Evolutionary conservation across 2,113 vertebrate genomes (phyloP), one percentile per base, ranked within the genome.

Genomic region (Motacilla alba): DNA sequence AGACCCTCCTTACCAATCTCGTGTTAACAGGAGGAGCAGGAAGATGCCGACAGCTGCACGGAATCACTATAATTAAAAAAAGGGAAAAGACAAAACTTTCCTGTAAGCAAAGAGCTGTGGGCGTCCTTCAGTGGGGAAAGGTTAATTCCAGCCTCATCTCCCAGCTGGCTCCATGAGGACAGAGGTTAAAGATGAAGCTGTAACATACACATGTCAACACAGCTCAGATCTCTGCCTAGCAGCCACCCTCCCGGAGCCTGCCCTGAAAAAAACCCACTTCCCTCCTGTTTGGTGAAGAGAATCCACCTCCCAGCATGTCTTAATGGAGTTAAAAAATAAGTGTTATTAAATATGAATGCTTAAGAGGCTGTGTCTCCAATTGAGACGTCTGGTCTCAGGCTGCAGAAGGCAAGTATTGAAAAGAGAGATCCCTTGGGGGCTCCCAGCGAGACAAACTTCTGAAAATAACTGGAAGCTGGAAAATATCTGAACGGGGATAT

Each of bases 31-130:
- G 85, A 95, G 96, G 70, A 80, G 70, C 70, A 83, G 85, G 82
- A 93, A 82, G 83, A 60, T 83, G 44, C 50, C 2, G 31, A 91
- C 97, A 98, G 97, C 97, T 98, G 97, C 78, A 33, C 28, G 20
- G 88, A 92, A 93, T 97, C 97, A 86, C 70, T 78, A 3, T 98
- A 97, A 98, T 98, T 97, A 95, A 97, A 97, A 97, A 96, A 84
- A 76, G 82, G 75, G 93, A 24, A 39, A 74, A 82, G 73, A 78
- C 12, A 85, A 87, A 95, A 85, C 78, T 82, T 83, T 19, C n/a
- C 44, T 83, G 68, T 78, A 95, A 31, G 35, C 82, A 84, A 76
- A 81, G 81, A 81, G 44, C 87, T 76, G 44, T 11, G 62, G 77
- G 96, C 13, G 1, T 96, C 94, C 81, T 95, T 41, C 66, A 60